Conservation (phyloP, 2,888 invertebrate species). For the Theodoxus fluviatilis region DNA sequence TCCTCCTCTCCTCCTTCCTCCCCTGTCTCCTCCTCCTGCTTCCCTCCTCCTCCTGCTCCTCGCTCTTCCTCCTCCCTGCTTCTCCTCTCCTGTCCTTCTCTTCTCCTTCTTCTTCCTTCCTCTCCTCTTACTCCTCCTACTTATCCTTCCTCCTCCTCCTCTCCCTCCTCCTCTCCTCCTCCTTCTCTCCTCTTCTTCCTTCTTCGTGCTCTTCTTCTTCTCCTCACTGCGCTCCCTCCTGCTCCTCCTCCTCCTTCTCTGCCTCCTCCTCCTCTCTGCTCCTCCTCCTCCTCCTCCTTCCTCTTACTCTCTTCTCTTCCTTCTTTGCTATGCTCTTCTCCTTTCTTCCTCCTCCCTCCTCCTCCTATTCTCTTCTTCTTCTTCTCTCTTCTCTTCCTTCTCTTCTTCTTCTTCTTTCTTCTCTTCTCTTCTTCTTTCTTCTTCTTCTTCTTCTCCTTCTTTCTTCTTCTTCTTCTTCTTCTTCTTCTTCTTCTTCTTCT, state of each 20-base stretch:
- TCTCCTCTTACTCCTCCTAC: background rate
- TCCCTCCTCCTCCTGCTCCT: background rate
- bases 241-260: background rate
- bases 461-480: background rate
- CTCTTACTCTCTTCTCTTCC: background rate
- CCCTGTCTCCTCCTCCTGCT: background rate
- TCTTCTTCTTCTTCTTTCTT: background rate
- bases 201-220: background rate
- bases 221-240: background rate
- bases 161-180: background rate
- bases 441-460: background rate
- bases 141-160: background rate
- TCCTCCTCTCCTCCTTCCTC: background rate
- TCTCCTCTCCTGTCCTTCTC: background rate
- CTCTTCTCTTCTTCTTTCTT: background rate
- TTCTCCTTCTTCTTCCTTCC: background rate
- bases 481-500: background rate
- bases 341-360: background rate
- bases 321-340: background rate
- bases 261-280: background rate
- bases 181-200: background rate
- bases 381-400: background rate
- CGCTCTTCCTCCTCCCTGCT: background rate
- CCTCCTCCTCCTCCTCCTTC: background rate
- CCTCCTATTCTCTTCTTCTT: background rate